Evolutionary conservation across 2,888 invertebrate species (phyloP).

Genomic region (Nowickia ferox): DNA sequence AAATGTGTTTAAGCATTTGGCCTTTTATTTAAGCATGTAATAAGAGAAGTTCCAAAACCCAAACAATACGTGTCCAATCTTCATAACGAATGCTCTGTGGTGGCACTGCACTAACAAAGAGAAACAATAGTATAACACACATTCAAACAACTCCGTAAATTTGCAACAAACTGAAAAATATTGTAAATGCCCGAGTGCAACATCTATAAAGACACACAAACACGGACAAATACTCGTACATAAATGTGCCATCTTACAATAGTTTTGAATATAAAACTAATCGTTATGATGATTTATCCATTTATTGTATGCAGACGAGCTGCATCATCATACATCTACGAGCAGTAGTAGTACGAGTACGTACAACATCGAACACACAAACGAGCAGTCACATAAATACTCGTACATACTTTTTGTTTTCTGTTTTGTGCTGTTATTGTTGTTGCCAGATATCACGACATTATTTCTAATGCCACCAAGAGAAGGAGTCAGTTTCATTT

Average conservation of each 20-base stretch:
- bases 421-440: slow-evolving; percentile 5
- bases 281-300: slow-evolving; percentile 78
- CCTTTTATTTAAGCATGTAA: slow-evolving; percentile 64
- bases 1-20: slow-evolving; percentile 55
- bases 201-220: slow-evolving; percentile 10
- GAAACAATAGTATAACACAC: slow-evolving; percentile 28
- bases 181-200: slow-evolving; percentile 52
- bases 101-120: slow-evolving; percentile 8
- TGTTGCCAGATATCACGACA: slow-evolving; percentile 66
- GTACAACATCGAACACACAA: slow-evolving; percentile 38
- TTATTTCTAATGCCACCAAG: slow-evolving; percentile 71
- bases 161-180: slow-evolving; percentile 36
- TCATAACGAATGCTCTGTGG: slow-evolving; percentile 12
- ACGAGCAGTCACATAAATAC: slow-evolving; percentile 18
- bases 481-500: slow-evolving; percentile 45
- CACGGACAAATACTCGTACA: neutral
- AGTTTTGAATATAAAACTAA: slow-evolving; percentile 66
- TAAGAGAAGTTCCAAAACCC: slow-evolving; percentile 60
- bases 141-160: slow-evolving; percentile 22
- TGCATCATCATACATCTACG: slow-evolving; percentile 32
- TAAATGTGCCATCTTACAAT: slow-evolving; percentile 18
- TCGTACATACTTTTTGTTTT: neutral
- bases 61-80: slow-evolving; percentile 53
- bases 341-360: neutral
- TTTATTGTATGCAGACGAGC: slow-evolving; percentile 77